A percentile compares a stretch with the other conserved stretches of the same genome.
phyloP scores from a whole-genome alignment of 1,140 invertebrate species.

The Bathynomus jamesi region DNA sequence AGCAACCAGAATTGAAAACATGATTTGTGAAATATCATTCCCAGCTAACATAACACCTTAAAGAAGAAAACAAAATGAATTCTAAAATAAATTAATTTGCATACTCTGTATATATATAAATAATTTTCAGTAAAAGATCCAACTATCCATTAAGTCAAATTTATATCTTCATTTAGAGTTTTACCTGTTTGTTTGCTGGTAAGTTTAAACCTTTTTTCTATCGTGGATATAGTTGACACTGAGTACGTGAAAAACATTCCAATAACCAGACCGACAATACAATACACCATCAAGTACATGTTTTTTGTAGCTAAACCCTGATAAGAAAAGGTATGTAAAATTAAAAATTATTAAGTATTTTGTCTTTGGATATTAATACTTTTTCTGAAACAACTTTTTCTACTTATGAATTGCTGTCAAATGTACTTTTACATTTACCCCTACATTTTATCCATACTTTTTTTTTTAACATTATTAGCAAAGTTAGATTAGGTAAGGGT shows the following conservation, averaged over 20 bases:
- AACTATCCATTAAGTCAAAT: no score
- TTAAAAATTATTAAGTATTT: neutral
- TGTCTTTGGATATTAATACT: no score
- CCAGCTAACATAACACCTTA: constrained; percentile 59
- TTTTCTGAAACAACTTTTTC: no score
- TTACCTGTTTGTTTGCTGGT: constrained; percentile 62
- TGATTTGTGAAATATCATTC: constrained; percentile 61
- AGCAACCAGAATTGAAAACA: constrained; percentile 53
- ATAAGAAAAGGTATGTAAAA: neutral
- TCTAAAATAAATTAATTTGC: no score
- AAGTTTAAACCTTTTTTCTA: constrained; percentile 72
- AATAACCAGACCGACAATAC: constrained; percentile 10
- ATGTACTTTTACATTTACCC: no score
- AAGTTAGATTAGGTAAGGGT: no score
- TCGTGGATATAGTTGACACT: constrained; percentile 61
- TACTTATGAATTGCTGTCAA: no score
- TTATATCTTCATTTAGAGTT: no score
- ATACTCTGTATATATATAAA: no score
- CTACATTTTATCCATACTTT: no score
- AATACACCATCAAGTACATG: constrained; percentile 10
- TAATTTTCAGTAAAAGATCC: neutral
- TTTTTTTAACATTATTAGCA: no score
- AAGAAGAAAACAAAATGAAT: constrained; percentile 9
- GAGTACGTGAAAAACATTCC: constrained; percentile 20
- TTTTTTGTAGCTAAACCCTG: constrained; percentile 7